Conservation (phyloP, 1,140 invertebrate species). For the Periplaneta americana region DNA sequence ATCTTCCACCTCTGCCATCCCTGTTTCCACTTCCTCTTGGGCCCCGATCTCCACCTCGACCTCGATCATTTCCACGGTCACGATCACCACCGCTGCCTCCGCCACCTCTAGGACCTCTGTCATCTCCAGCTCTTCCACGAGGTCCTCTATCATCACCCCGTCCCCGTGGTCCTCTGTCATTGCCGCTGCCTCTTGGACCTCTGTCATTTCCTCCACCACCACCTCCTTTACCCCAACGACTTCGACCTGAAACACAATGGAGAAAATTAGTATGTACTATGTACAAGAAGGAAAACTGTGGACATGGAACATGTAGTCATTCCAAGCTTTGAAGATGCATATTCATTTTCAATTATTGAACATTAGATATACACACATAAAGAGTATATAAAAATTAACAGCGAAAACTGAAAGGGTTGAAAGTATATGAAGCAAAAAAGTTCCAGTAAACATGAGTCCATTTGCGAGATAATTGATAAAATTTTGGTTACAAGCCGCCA, state of each 20-base stretch:
- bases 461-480: no score
- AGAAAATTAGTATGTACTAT: neutral
- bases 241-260: neutral
- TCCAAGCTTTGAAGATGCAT: no score
- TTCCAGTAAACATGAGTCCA: no score
- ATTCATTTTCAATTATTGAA: no score
- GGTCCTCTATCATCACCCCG: neutral
- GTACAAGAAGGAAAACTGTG: no score
- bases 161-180: neutral
- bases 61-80: neutral
- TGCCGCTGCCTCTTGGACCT: neutral
- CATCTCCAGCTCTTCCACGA: neutral
- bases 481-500: no score
- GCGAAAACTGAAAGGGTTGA: no score
- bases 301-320: no score
- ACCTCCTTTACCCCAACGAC: conserved; percentile 7
- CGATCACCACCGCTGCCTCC: neutral
- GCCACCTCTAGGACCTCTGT: neutral
- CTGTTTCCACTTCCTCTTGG: neutral
- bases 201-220: conserved; percentile 2
- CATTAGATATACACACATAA: no score
- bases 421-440: no score
- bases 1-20: neutral
- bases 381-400: no score
- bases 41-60: neutral